phyloP scores from a whole-genome alignment of 2,797 vertebrate species.

The Sebastes goodei region DNA sequence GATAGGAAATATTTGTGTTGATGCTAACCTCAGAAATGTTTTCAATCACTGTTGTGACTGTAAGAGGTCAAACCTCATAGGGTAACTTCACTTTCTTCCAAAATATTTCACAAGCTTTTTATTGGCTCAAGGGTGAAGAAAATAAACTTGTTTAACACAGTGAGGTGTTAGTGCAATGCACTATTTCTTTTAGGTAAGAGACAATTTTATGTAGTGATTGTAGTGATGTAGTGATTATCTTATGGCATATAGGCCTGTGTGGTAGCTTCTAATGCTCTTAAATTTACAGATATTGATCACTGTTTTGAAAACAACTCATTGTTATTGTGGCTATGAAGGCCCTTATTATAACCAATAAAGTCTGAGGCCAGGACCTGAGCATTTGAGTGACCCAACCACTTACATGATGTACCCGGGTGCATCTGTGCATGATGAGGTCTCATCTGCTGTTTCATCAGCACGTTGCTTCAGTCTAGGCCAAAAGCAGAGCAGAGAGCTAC shows the following conservation, averaged over 20 bases:
- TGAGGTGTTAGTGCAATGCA: background rate
- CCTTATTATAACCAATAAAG: background rate
- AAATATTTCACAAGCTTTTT: background rate
- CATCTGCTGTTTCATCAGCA: slow-evolving; percentile 1
- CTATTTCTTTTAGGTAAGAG: background rate
- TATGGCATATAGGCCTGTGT: background rate
- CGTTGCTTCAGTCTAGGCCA: slow-evolving; percentile 27
- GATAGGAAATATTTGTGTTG: background rate
- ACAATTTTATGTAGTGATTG: background rate
- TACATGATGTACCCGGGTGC: background rate
- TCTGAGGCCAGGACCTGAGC: background rate
- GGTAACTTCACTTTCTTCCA: background rate
- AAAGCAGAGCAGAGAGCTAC: slow-evolving; percentile 65
- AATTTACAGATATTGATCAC: background rate
- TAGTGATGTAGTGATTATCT: background rate
- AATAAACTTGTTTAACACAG: background rate
- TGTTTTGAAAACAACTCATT: background rate
- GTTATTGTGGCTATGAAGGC: background rate
- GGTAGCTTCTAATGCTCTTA: background rate
- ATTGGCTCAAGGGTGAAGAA: background rate
- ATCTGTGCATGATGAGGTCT: background rate
- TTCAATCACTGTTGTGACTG: background rate
- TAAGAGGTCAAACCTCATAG: background rate
- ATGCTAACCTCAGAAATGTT: background rate
- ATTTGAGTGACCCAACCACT: background rate